Evolutionary conservation across 2,113 vertebrate species (phyloP), one percentile per base, ranked within the genome.

Genomic region (Capricornis sumatraensis): DNA sequence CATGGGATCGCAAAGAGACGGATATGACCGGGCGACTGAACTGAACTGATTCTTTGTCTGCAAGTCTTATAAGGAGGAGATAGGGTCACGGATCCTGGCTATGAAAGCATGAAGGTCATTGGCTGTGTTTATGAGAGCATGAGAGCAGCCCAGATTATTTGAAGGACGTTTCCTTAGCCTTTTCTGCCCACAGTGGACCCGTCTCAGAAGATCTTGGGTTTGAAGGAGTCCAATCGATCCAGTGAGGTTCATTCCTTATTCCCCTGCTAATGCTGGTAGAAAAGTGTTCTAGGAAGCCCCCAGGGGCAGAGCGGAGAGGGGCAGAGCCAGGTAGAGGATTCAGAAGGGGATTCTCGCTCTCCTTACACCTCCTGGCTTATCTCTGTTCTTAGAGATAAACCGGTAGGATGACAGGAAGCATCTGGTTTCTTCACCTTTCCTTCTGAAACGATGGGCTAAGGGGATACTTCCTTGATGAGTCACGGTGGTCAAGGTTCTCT

Each of bases 401-500:
- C 30, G 43, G 21, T 2, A n/a, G 47, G 81, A 87, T 62, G 79
- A 92, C 74, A 95, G 96, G 93, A 97, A 90, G 23, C 33, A 50
- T 82, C 58, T 89, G 55, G 13, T 21, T 79, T 95, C 92, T 96
- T 93, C 50, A 86, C 43, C 52, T 96, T 96, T 81, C 62, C 78
- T 96, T 74, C 19, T 45, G 33, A 71, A 92, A 96, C 55, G 90
- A 83, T 82, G 36, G 8, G 11, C 28, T 67, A 30, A 60, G 87
- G 47, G 12, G 19, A 87, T 93, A 94, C 78, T 87, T 86, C 27
- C 17, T 40, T 0, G 0, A 2, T 98, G 97, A 95, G 86, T 97
- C 91, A 97, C 23, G 21, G 4, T 92, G 74, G 78, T 3, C 74
- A 84, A 6, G 87, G 95, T 71, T 97, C 94, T 97, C 90, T 95